These are phyloP conservation scores for chimpanzee (Pan troglodytes) DNA, from an alignment of 2,113 vertebrate genomes.

Conservation along the genomic window NHGRI_mPanTro3-v2.1_pri NC_086016.1:49121501-49122000, in stretches of 20 bases:
- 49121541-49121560: fast-evolving
- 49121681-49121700: fast-evolving
- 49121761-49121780: background rate
- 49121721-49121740: too few species aligned
- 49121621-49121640: background rate
- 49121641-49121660: background rate
- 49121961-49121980: background rate
- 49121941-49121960: fast-evolving
- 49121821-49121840: background rate
- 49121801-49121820: too few species aligned
- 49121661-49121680: too few species aligned
- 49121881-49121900: background rate
- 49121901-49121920: background rate
- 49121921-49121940: fast-evolving
- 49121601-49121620: background rate
- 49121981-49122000: background rate
- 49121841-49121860: background rate
- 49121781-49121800: background rate
- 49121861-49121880: background rate
- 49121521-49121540: background rate
- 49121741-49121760: background rate
- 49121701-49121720: background rate
- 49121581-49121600: fast-evolving
- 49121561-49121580: background rate
- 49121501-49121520: fast-evolving